A percentile compares a stretch with the other conserved stretches of the same genome.
Evolutionary conservation across 2,888 invertebrate species (phyloP).

Genomic region (Zaprionus bogoriensis): DNA sequence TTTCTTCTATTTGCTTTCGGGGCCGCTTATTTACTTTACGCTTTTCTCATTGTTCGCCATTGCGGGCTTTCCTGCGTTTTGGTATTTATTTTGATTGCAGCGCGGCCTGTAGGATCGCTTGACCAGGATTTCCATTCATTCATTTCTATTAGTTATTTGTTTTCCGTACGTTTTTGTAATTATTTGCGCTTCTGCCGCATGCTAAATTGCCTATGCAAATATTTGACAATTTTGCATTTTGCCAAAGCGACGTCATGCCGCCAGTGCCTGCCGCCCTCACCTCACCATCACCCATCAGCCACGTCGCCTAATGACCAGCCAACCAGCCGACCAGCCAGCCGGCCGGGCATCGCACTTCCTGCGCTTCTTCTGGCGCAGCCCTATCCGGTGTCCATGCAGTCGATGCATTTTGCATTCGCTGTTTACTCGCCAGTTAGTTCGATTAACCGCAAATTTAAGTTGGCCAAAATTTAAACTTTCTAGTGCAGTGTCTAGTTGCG

Average conservation of each 20-base stretch:
- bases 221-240: constrained; percentile 77
- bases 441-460: constrained; percentile 58
- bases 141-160: constrained; percentile 74
- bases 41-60: constrained; percentile 50
- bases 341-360: constrained; percentile 43
- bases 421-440: constrained; percentile 60
- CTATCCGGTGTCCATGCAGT: constrained; percentile 34
- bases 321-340: background rate
- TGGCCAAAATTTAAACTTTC: background rate
- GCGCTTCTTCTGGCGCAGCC: constrained; percentile 41
- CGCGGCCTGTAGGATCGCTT: constrained; percentile 15
- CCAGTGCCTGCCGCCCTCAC: background rate
- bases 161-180: constrained; percentile 73
- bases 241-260: constrained; percentile 41
- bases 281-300: background rate
- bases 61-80: constrained; percentile 23
- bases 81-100: constrained; percentile 45
- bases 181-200: constrained; percentile 73
- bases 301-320: constrained; percentile 58
- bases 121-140: constrained; percentile 40
- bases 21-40: constrained; percentile 46
- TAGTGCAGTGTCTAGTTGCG: no score
- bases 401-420: constrained; percentile 50
- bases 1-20: constrained; percentile 35
- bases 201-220: constrained; percentile 80